Evolutionary conservation across 2,888 invertebrate genomes (phyloP), one percentile per base, ranked within the genome.

Genomic region (Aelia acuminata): DNA sequence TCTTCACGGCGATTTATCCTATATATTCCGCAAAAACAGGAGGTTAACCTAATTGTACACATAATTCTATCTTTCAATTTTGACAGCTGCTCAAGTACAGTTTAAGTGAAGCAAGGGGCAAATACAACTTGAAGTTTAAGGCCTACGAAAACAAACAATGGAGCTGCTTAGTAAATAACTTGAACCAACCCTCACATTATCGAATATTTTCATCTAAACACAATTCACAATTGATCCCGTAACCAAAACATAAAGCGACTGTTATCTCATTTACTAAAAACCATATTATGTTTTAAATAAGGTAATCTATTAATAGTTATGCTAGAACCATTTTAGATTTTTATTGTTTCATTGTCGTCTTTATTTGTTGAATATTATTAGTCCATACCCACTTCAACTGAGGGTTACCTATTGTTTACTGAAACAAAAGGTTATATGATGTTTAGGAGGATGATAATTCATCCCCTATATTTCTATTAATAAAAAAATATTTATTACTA

Each of bases 1-100:
- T 80, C 43, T 80, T 80, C 80, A 80, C 80, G 39, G 80, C n/a
- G 43, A 43, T 80, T 80, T 80, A 80, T 80, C 80, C 63, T 70
- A 70, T 80, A 22, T 39, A 43, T 43, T 80, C 80, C 80, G 43
- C 39, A 80, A 80, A 43, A 80, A 80, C 39, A 43, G 80, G 11
- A 43, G 80, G 80, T 80, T 80, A 80, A 80, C 80, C 80, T 80
- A 80, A 43, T 47, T n/a, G 80, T 80, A 47, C 80, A 43, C 80
- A 43, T 47, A 80, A 80, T 43, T 80, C 18, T 70, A 70, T 70
- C 80, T 47, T n/a, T 80, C 20, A 80, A 80, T 80, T 80, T 80
- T 80, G 80, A 80, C 80, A 80, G 80, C 80, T 80, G 80, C 80
- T 80, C 80, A 43, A 43, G n/a, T 39, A 80, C 22, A 15, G 43